Evolutionary conservation across 2,797 vertebrate species (phyloP).

Genomic region (Micropoecilia bifurca): DNA sequence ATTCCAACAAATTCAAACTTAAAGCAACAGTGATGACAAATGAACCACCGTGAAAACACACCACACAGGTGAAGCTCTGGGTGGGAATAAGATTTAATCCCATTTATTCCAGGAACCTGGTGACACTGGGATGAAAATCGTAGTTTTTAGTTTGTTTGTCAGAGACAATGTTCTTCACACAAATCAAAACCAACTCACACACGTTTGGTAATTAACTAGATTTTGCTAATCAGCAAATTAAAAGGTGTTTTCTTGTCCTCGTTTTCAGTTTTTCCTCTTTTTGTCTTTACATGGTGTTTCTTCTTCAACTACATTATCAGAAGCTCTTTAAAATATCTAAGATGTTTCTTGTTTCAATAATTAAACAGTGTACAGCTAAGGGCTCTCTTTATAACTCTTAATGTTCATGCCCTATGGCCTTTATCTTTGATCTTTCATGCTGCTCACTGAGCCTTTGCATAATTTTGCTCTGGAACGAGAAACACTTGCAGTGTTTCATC

Average conservation of each 20-base stretch:
- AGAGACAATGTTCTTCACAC: background rate
- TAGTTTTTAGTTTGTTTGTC: background rate
- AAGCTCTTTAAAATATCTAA: slow-evolving; percentile 76
- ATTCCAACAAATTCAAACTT: background rate
- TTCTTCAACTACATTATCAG: slow-evolving; percentile 69
- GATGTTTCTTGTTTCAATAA: slow-evolving; percentile 83
- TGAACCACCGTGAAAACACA: background rate
- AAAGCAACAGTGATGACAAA: background rate
- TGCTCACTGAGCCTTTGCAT: slow-evolving; percentile 75
- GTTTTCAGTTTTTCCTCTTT: slow-evolving; percentile 50
- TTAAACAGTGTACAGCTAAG: slow-evolving; percentile 79
- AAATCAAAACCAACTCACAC: slow-evolving; percentile 32
- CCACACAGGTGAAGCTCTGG: background rate
- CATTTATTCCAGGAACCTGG: slow-evolving; percentile 5
- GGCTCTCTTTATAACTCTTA: slow-evolving; percentile 78
- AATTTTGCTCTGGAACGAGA: slow-evolving; percentile 67
- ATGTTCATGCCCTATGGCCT: slow-evolving; percentile 81
- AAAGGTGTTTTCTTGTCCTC: slow-evolving; percentile 56
- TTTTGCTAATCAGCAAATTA: slow-evolving; percentile 56
- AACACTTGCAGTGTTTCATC: slow-evolving; percentile 62
- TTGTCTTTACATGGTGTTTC: slow-evolving; percentile 61
- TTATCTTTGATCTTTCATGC: slow-evolving; percentile 81
- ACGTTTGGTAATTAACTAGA: slow-evolving; percentile 48
- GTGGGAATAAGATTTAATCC: slow-evolving; percentile 8
- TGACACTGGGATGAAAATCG: background rate